These are phyloP conservation scores for Centropus bengalensis DNA, from an alignment of 2,113 vertebrate species.

Conservation along the genomic window DNA sequence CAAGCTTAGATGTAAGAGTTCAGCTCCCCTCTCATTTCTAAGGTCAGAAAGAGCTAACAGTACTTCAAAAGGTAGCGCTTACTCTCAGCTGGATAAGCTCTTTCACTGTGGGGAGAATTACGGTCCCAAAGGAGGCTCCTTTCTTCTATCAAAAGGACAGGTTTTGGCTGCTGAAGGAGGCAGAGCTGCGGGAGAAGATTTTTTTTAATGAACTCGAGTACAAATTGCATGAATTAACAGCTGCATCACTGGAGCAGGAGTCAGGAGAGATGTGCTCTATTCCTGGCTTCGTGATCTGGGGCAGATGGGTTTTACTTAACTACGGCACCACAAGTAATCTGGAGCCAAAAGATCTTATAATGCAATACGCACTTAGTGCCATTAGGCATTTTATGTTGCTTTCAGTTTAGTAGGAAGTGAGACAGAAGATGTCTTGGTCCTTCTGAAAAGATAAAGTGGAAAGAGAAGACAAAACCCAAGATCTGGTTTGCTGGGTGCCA, in stretches of 20 bases:
- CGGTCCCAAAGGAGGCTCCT: conserved; percentile 14
- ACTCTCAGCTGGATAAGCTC: neutral
- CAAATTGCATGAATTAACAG: conserved; percentile 29
- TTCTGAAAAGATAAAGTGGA: neutral
- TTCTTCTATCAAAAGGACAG: conserved; percentile 20
- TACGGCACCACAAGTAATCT: neutral
- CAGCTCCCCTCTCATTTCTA: neutral
- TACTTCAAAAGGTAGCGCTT: conserved; percentile 2
- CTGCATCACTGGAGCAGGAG: neutral
- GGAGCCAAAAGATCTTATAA: neutral
- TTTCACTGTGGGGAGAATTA: neutral
- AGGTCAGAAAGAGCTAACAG: conserved; percentile 8
- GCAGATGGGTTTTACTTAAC: conserved; percentile 16
- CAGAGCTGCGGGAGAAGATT: conserved; percentile 21
- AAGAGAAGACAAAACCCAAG: neutral
- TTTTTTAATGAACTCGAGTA: conserved; percentile 50
- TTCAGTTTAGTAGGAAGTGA: neutral
- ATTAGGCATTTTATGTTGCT: neutral
- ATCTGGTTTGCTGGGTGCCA: neutral
- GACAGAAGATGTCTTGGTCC: neutral
- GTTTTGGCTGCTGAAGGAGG: neutral
- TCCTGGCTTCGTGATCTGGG: neutral
- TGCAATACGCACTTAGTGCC: neutral
- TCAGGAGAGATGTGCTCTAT: neutral
- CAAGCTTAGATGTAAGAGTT: neutral